Evolutionary conservation across 2,113 vertebrate species (phyloP), one percentile per base, ranked within the genome.

Genomic region (Pseudopipra pipra): DNA sequence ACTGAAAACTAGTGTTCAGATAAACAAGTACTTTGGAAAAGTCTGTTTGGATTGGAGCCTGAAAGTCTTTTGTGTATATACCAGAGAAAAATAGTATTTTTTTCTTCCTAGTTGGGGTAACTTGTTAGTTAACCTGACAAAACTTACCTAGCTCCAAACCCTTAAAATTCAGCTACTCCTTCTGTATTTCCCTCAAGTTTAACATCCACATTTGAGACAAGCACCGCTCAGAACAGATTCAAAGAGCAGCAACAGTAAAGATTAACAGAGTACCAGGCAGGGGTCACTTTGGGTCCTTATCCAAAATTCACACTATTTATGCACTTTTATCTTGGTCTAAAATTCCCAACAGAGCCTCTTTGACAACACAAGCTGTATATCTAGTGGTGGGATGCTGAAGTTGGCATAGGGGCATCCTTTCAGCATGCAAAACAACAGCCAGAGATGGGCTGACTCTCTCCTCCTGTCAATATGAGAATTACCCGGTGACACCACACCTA

Each of bases 11-110:
- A 71, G 51, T 8, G 11, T 33, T 89, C 0, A 0, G 21, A 71
- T 59, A 70, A 82, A 41, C 0, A 0, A 85, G 14, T 21, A 44
- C 27, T 79, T 58, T 10, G 28, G 37, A 81, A 91, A 91, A 21
- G 19, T 7, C 6, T 27, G 44, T 49, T 62, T 81, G 20, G 27
- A 35, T 41, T 56, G 30, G 39, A 90, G 59, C 25, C 12, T 37
- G 20, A 28, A 75, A 27, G 21, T 18, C 20, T 85, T 77, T 18
- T 41, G 4, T 49, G 16, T 14, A 52, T 6, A 9, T 4, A 58
- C 2, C 4, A 68, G 18, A 87, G 8, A 59, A 85, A 35, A 71
- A 39, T 0, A 54, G 8, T 1, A 0, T 13, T 9, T 63, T 62
- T 46, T 44, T 27, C 20, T 73, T 76, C 17, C 33, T 43, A 63